phyloP scores from a whole-genome alignment of 2,888 invertebrate species.

The Omphaloscelis lunosa region DNA sequence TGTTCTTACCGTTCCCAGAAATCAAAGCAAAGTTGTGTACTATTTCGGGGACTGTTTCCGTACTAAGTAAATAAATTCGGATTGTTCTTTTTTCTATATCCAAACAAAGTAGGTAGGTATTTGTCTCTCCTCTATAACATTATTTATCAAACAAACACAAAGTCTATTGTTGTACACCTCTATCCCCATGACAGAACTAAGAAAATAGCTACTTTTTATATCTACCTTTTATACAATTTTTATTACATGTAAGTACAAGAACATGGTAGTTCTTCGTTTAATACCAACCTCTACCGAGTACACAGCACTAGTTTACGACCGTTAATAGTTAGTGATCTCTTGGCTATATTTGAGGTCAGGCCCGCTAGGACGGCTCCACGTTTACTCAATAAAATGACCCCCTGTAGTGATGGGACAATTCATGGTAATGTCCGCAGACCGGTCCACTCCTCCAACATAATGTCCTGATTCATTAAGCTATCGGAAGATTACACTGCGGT shows the following conservation, averaged over 20 bases:
- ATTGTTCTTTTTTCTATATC: not conserved
- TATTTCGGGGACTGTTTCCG: slow-evolving; percentile 10
- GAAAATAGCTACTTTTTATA: slow-evolving; percentile 10
- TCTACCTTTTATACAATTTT: slow-evolving; percentile 23
- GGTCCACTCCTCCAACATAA: slow-evolving; percentile 71
- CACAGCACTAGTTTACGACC: slow-evolving; percentile 64
- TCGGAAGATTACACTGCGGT: slow-evolving; percentile 75
- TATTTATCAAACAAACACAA: slow-evolving; percentile 35
- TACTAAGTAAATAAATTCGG: slow-evolving; percentile 13
- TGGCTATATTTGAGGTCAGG: slow-evolving; percentile 68
- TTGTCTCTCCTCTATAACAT: slow-evolving; percentile 24
- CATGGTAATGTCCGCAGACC: slow-evolving; percentile 75
- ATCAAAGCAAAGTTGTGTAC: slow-evolving; percentile 10
- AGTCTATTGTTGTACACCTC: slow-evolving; percentile 7
- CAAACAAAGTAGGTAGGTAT: slow-evolving; percentile 1
- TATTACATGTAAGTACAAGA: slow-evolving; percentile 22
- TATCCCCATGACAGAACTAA: not conserved
- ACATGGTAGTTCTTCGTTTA: not conserved
- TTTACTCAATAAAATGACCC: slow-evolving; percentile 80
- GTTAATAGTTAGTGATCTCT: slow-evolving; percentile 63
- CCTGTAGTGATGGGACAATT: slow-evolving; percentile 79
- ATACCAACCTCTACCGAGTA: slow-evolving; percentile 19
- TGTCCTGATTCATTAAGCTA: slow-evolving; percentile 83
- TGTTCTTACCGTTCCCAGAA: not conserved
- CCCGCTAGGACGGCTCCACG: slow-evolving; percentile 69